Base-by-base conservation (phyloP, 1,140 invertebrate species). In the Listronotus bonariensis region DNA sequence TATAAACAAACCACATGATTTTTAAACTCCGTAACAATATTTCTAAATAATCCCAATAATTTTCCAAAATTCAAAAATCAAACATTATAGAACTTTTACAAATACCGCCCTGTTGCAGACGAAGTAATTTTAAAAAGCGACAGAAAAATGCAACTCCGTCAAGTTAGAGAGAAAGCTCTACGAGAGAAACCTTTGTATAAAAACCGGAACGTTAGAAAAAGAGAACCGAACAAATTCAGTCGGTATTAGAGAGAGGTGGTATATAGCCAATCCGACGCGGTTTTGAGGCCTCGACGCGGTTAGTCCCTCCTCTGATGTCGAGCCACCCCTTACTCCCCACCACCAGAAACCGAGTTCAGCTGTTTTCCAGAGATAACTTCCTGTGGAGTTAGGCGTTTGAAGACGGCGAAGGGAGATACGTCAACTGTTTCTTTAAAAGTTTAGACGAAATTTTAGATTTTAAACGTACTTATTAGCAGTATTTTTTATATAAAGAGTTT, bases 251-350 rank as follows among this genome's bases (percentile, higher is more conserved):
- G 72, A 74, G 71, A 73, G 71, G 70, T 40, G 49, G 62, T 60
- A 72, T 74, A 74, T 73, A 75, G 76, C 77, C 77, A 79, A 79
- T 79, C 77, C 76, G 71, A 73, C 76, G 76, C 67, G 77, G 77
- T 79, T 79, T 78, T 79, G 77, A 78, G 75, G 77, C 74, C 74
- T 74, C 66, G 65, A 65, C 72, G 76, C 74, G 77, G 77, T 79
- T 77, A 76, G 76, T 70, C 76, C n/a, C 77, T 73, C 76, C 77
- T 76, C 73, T 73, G 68, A 74, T 76, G 74, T 69, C 74, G 68
- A 73, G 71, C 72, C 74, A 74, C 67, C 73, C 76, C 70, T 67
- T 69, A 70, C 67, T 69, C n/a, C 74, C 75, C 72, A 73, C 76
- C 68, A 54, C 67, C 34, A n/a, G 51, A 38, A 54, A 63, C 41